Percentiles rank a stretch among this genome's conserved stretches.
phyloP scores from a whole-genome alignment of 2,888 invertebrate species.

The Ceraclea dissimilis region DNA sequence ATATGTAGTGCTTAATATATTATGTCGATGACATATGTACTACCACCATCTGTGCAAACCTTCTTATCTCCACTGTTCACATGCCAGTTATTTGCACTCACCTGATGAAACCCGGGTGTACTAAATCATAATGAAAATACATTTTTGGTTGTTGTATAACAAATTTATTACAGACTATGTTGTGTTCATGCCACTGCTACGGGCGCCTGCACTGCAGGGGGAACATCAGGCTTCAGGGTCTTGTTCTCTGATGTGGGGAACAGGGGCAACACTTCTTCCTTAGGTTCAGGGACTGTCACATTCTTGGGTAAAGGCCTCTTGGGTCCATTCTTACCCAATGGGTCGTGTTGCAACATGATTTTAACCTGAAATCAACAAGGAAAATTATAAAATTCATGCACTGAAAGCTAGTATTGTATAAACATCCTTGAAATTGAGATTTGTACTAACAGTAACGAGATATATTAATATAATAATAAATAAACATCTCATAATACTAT shows the following conservation, averaged over 20 bases:
- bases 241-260: constrained; percentile 73
- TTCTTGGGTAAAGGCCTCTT: constrained; percentile 97
- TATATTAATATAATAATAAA: no score
- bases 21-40: no score
- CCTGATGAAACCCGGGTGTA: no score
- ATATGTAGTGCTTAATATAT: no score
- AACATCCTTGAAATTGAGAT: neutral
- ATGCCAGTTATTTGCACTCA: no score
- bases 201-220: constrained; percentile 41
- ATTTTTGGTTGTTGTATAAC: constrained; percentile 6
- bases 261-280: constrained; percentile 76
- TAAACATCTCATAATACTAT: neutral
- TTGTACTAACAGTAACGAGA: neutral
- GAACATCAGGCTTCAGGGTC: constrained; percentile 52
- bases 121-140: neutral
- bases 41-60: no score
- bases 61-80: no score
- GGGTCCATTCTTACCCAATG: constrained; percentile 94
- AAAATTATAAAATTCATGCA: constrained; percentile 39
- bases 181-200: constrained; percentile 8
- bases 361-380: constrained; percentile 83
- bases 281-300: constrained; percentile 94
- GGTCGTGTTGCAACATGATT: constrained; percentile 99
- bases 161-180: constrained; percentile 15
- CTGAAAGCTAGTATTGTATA: no score